Base-by-base conservation (phyloP, 2,797 vertebrate genomes). In the Parambassis ranga region DNA sequence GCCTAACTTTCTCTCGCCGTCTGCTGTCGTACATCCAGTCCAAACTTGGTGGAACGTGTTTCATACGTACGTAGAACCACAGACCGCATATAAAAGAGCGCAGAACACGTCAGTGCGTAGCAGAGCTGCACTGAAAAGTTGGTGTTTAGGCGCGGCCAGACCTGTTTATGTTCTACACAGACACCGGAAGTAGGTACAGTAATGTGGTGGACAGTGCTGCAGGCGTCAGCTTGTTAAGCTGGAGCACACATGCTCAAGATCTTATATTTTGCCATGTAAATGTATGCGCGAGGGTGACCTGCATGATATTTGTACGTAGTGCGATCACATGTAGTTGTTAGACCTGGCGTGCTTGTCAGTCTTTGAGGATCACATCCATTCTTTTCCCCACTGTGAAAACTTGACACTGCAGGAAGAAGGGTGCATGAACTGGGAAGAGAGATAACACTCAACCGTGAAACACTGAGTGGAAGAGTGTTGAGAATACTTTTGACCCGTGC, bases 401-500 rank as follows among this genome's bases (percentile, higher is more conserved):
- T 7, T 32, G 27, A 20, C 66, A 6, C 0, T 2, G 28, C 14
- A 22, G 1, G 51, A 65, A 65, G 67, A 75, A 75, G 36, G 7
- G 10, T 11, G 26, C 16, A 64, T 83, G 75, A 79, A 79, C 48
- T 46, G n/a, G 47, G 31, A 36, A 26, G 10, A 42, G 43, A 68
- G 67, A 77, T 74, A 36, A 38, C 22, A 2, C 28, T 33, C 10
- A 0, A 13, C 23, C 71, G 35, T 55, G 31, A 73, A 60, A 33
- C 41, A 8, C 38, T n/a, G n/a, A n/a, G n/a, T n/a, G n/a, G n/a
- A n/a, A n/a, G n/a, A n/a, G n/a, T n/a, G n/a, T n/a, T n/a, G n/a
- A n/a, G n/a, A n/a, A n/a, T n/a, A 14, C 38, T 41, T 41, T 41
- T 5, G 42, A 42, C 5, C 22, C 6, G 13, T 22, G 18, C 18